A percentile compares a stretch with the other conserved stretches of the same genome.
Evolutionary conservation across 92 coral and sea anemone species (phyloP).

Genomic region (Palythoa caribaeorum): DNA sequence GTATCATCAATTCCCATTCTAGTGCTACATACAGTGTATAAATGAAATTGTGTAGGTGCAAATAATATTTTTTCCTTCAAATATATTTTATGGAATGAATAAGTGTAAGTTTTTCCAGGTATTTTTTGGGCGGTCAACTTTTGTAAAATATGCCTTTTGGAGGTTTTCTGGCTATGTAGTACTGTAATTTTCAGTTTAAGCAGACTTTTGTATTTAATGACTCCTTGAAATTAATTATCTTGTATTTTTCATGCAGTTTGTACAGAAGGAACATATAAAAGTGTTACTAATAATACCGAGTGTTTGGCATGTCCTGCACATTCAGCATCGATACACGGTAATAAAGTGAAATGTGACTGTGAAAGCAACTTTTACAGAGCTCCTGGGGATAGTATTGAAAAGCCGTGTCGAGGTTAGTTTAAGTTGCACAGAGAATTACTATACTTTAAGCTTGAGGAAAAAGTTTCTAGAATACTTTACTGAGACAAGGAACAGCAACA

Average conservation of each 20-base stretch:
- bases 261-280: slow-evolving; percentile 65
- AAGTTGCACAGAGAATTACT: neutral
- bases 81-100: too few relatives aligned
- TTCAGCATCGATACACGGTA: slow-evolving; percentile 56
- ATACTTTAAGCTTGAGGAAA: too few relatives aligned
- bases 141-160: neutral
- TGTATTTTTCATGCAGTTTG: slow-evolving; percentile 62
- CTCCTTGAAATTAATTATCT: neutral
- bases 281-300: slow-evolving; percentile 33
- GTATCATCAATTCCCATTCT: neutral
- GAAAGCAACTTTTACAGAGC: slow-evolving; percentile 57
- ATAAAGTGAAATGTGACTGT: slow-evolving; percentile 61
- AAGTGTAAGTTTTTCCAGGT: too few relatives aligned
- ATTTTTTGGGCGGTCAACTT: too few relatives aligned
- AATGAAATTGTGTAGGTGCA: too few relatives aligned
- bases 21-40: too few relatives aligned
- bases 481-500: too few relatives aligned
- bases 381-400: slow-evolving; percentile 19
- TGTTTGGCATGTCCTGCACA: slow-evolving; percentile 73
- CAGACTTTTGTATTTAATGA: neutral
- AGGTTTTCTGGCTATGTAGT: neutral
- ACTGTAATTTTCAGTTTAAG: neutral
- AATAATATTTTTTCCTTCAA: too few relatives aligned
- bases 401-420: slow-evolving; percentile 50
- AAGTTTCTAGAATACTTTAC: too few relatives aligned